Base-by-base conservation (phyloP, 2,888 invertebrate genomes). In the Sylvicola cinctus region DNA sequence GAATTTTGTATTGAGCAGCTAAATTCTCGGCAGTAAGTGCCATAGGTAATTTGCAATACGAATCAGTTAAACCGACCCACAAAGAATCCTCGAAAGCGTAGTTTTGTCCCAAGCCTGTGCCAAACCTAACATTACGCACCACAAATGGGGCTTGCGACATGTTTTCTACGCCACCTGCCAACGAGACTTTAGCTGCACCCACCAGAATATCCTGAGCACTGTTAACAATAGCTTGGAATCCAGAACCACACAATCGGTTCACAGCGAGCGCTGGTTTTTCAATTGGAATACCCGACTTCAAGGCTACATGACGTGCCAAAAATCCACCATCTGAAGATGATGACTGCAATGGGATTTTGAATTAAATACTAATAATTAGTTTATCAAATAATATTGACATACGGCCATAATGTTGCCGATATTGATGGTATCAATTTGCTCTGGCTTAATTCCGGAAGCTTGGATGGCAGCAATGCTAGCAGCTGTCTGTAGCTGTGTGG, bases 191-290 rank as follows among this genome's bases (percentile, higher is more conserved):
- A 3, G 88, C 76, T 40, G 77, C 77, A 20, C 90, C 90, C 8
- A 76, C 62, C 34, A 74, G 46, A 43, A 96, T 93, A 50, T 91
- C 93, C 79, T 91, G 91, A 26, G 81, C 79, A 35, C 79, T 84
- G 61, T 75, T 88, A 13, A 93, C 72, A 40, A 98, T 65, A 0
- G 96, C 72, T 54, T 98, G 96, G 59, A 98, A 98, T 2, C 96
- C 96, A 20, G 93, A 93, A 12, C 96, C 98, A 56, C 98, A 98
- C 13, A 98, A 65, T 40, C 96, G 65, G 62, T 96, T 98, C 32
- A 98, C 70, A 33, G 77, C 76, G 2, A 88, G 62, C 1, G 85
- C 90, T 2, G 93, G 91, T 38, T 62, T 73, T 30, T 84, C 78
- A 42, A 76, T 58, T 6, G 91, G 88, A 35, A 96, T 73, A 31